A percentile compares a stretch with the other conserved stretches of the same genome.
phyloP scores from a whole-genome alignment of 2,888 invertebrate species.

The Eurytoma californica region DNA sequence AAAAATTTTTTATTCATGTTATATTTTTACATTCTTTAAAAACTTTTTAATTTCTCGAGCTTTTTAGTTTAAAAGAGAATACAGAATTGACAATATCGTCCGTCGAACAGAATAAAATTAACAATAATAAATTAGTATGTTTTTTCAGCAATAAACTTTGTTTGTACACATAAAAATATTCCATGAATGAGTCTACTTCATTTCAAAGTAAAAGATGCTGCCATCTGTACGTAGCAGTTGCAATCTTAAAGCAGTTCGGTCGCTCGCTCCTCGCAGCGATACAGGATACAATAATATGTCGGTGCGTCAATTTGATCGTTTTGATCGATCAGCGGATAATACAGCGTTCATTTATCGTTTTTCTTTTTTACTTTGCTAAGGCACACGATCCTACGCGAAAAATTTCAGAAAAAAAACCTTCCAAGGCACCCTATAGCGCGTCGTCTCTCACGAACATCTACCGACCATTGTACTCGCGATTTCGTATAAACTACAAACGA shows the following conservation, averaged over 20 bases:
- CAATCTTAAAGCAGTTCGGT: conserved; percentile 30
- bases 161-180: conserved; percentile 5
- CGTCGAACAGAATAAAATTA: too few species aligned
- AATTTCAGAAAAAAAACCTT: conserved; percentile 62
- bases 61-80: too few species aligned
- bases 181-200: neutral
- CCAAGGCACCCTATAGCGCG: conserved; percentile 69
- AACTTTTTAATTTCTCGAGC: too few species aligned
- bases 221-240: conserved; percentile 27
- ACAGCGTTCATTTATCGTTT: conserved; percentile 46
- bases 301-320: conserved; percentile 13
- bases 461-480: conserved; percentile 15
- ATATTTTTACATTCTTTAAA: too few species aligned
- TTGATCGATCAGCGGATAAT: conserved; percentile 32
- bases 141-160: conserved; percentile 1
- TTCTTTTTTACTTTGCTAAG: conserved; percentile 64
- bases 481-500: conserved; percentile 36
- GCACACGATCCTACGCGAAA: conserved; percentile 68
- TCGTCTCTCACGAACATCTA: conserved; percentile 40
- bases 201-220: conserved; percentile 45
- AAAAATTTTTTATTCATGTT: too few species aligned
- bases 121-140: too few species aligned
- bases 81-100: too few species aligned
- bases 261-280: conserved; percentile 14
- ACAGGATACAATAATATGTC: conserved; percentile 22